phyloP scores from a whole-genome alignment of 2,797 vertebrate genomes.

The Pelodytes ibericus region DNA sequence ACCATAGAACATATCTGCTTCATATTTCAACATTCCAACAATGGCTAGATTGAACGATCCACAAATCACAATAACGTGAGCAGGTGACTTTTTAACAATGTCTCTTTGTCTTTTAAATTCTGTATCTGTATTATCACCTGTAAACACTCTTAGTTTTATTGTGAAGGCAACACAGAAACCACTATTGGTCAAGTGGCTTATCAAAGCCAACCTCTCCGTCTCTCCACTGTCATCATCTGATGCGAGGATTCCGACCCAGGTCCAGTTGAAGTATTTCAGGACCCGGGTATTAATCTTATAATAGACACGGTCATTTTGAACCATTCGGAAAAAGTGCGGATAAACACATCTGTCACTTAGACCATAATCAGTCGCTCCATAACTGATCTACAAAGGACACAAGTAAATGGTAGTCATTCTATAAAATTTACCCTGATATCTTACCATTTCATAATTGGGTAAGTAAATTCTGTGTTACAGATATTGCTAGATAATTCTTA shows the following conservation, averaged over 20 bases:
- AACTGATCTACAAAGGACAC: too few relatives aligned
- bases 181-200: neutral
- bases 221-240: conserved; percentile 21
- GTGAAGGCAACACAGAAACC: conserved; percentile 9
- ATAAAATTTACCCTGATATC: too few relatives aligned
- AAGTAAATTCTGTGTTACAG: too few relatives aligned
- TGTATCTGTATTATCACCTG: neutral
- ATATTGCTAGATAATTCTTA: too few relatives aligned
- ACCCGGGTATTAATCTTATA: neutral
- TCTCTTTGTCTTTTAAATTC: neutral
- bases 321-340: too few relatives aligned
- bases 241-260: conserved; percentile 10
- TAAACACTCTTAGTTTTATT: neutral
- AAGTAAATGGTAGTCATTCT: too few relatives aligned
- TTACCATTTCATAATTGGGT: too few relatives aligned
- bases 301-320: neutral
- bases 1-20: neutral
- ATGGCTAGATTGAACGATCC: neutral
- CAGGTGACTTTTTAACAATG: neutral
- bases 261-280: neutral
- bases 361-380: too few relatives aligned
- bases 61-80: conserved; percentile 12
- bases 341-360: too few relatives aligned
- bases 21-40: neutral
- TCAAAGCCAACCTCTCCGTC: neutral